Percentiles rank a stretch among this genome's conserved stretches.
phyloP scores from a whole-genome alignment of 2,888 invertebrate genomes.

The Brachyopa scutellaris region DNA sequence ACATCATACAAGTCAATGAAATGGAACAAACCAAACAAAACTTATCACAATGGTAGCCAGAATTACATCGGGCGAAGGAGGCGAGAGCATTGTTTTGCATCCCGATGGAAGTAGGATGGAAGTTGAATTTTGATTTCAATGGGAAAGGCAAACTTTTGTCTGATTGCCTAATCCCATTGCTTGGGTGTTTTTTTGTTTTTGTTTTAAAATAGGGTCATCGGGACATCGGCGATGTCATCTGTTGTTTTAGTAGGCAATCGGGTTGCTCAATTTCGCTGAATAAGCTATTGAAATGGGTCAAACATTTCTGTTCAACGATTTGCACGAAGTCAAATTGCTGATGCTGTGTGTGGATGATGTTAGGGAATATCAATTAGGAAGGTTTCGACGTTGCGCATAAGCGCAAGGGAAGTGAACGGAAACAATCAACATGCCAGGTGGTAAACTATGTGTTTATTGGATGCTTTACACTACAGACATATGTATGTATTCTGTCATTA shows the following conservation, averaged over 20 bases:
- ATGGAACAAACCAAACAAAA: conserved; percentile 12
- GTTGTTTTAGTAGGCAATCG: conserved; percentile 7
- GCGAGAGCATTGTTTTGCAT: conserved; percentile 20
- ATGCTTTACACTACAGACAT: too few species aligned
- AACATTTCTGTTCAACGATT: not conserved
- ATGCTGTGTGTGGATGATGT: too few species aligned
- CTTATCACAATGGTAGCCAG: conserved; percentile 1
- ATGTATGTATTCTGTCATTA: too few species aligned
- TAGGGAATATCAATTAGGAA: too few species aligned
- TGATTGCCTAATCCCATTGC: conserved; percentile 20
- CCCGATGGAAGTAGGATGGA: not conserved
- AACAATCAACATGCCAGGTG: too few species aligned
- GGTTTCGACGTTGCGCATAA: too few species aligned
- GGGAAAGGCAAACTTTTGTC: conserved; percentile 40
- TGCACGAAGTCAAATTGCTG: not conserved
- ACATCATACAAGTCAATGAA: conserved; percentile 32
- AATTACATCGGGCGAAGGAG: not conserved
- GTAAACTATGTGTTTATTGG: too few species aligned
- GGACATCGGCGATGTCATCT: conserved; percentile 1
- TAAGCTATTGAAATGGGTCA: conserved; percentile 28
- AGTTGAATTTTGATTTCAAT: conserved; percentile 30
- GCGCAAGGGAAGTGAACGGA: too few species aligned
- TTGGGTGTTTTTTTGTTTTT: conserved; percentile 10
- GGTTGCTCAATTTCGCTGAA: conserved; percentile 12
- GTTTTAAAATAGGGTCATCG: conserved; percentile 32